Conservation (phyloP, 2,888 invertebrate species). For the Caenorhabditis sp. region DNA sequence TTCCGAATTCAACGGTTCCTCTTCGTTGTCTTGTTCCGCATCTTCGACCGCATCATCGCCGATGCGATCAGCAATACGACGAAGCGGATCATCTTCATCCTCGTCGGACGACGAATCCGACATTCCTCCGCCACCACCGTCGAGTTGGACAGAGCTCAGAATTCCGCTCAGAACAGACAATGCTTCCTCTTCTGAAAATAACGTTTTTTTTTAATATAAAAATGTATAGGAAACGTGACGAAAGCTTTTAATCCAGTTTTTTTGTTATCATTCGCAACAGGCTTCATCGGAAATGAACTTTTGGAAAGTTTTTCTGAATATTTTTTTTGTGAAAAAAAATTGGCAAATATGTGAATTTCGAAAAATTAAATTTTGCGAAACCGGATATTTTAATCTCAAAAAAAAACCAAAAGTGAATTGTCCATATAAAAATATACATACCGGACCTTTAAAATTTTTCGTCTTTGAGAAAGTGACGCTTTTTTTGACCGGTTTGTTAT, state of each 20-base stretch:
- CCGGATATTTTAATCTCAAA: too few species aligned
- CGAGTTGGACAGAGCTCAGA: constrained; percentile 47
- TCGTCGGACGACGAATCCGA: constrained; percentile 60
- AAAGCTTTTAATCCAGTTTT: constrained; percentile 1
- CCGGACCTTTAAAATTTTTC: too few species aligned
- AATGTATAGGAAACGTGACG: neutral
- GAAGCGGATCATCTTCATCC: constrained; percentile 57
- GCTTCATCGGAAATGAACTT: too few species aligned
- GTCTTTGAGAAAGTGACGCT: too few species aligned
- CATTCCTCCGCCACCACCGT: constrained; percentile 62
- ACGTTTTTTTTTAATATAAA: neutral
- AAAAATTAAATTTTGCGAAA: too few species aligned
- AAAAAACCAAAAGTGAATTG: too few species aligned
- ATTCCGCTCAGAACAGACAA: constrained; percentile 34
- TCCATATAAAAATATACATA: too few species aligned
- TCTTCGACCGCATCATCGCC: constrained; percentile 47
- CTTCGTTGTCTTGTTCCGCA: constrained; percentile 54
- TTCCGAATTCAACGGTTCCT: constrained; percentile 67
- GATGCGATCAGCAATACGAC: constrained; percentile 51
- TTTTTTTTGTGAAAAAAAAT: too few species aligned
- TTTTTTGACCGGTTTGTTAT: too few species aligned
- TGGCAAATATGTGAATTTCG: too few species aligned
- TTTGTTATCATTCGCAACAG: too few species aligned
- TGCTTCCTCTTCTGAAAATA: constrained; percentile 33
- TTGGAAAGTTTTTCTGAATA: too few species aligned